These are phyloP conservation scores for Actinostola sp. DNA, from an alignment of 92 coral and sea anemone genomes.

Conservation along the genomic window DNA sequence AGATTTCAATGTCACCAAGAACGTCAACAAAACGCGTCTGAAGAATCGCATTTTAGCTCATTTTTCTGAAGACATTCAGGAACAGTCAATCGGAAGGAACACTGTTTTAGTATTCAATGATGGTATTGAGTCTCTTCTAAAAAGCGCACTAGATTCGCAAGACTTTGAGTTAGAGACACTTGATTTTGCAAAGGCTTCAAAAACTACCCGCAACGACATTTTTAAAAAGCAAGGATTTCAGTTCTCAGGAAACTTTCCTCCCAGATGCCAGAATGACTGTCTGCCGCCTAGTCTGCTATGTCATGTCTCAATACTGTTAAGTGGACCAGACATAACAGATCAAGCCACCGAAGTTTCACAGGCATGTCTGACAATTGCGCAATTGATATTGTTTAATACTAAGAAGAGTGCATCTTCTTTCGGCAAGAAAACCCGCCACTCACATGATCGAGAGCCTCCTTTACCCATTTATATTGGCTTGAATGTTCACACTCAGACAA, in stretches of 20 bases:
- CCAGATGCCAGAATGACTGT: conserved; percentile 3
- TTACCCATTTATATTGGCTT: conserved; percentile 18
- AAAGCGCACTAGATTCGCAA: neutral
- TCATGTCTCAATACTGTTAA: conserved; percentile 22
- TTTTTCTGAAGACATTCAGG: conserved; percentile 7
- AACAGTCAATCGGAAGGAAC: conserved; percentile 27
- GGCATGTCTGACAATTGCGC: conserved; percentile 41
- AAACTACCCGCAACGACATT: conserved; percentile 5
- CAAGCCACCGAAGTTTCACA: conserved; percentile 18
- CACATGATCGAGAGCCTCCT: conserved; percentile 23
- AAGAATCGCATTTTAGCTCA: neutral
- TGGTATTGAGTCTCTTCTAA: neutral
- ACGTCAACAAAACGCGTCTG: conserved; percentile 21
- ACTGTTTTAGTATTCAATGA: conserved; percentile 43
- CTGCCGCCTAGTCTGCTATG: conserved; percentile 1
- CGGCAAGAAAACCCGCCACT: conserved; percentile 24
- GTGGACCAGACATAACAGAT: conserved; percentile 33
- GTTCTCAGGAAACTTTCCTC: conserved; percentile 16
- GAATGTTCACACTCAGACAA: conserved; percentile 17
- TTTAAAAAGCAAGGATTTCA: neutral
- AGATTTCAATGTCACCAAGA: neutral
- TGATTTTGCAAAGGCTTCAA: conserved; percentile 4
- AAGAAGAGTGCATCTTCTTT: neutral
- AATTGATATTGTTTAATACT: conserved; percentile 22
- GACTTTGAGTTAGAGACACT: conserved; percentile 5